phyloP scores from a whole-genome alignment of 2,888 invertebrate genomes.

The Spicauda simplicius region DNA sequence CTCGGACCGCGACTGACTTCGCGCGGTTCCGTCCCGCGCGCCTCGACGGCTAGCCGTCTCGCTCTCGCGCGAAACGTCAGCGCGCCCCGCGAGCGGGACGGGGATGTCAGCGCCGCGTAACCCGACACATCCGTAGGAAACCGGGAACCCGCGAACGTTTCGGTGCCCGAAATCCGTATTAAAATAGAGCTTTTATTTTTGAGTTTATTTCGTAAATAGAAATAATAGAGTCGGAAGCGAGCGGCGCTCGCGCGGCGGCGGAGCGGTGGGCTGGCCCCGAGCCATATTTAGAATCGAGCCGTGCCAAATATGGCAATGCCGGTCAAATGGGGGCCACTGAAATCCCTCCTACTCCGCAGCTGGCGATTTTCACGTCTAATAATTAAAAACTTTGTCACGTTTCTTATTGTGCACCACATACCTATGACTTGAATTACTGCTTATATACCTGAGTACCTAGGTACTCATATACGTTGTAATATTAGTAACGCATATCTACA shows the following conservation, averaged over 20 bases:
- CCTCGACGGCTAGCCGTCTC: slow-evolving; percentile 67
- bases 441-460: slow-evolving; percentile 37
- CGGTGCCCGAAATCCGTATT: slow-evolving; percentile 80
- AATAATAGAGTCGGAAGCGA: slow-evolving; percentile 84
- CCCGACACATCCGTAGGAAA: slow-evolving; percentile 83
- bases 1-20: slow-evolving; percentile 85
- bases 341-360: slow-evolving; percentile 89
- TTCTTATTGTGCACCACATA: slow-evolving; percentile 51
- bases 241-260: slow-evolving; percentile 68
- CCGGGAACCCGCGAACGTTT: slow-evolving; percentile 79
- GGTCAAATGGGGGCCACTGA: slow-evolving; percentile 92
- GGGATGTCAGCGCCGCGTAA: slow-evolving; percentile 66
- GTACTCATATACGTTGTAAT: slow-evolving; percentile 4
- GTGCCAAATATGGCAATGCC: slow-evolving; percentile 92
- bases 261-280: slow-evolving; percentile 89
- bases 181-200: slow-evolving; percentile 84
- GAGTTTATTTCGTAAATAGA: slow-evolving; percentile 85
- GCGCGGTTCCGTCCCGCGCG: slow-evolving; percentile 73
- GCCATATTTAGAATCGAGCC: slow-evolving; percentile 93
- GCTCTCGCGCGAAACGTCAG: slow-evolving; percentile 57
- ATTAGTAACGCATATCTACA: not conserved
- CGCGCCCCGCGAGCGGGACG: slow-evolving; percentile 61
- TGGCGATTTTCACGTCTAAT: slow-evolving; percentile 83
- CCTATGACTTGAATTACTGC: slow-evolving; percentile 45
- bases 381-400: slow-evolving; percentile 83